A percentile compares a stretch with the other conserved stretches of the same genome.
phyloP scores from a whole-genome alignment of 2,113 vertebrate species.

The Irena cyanogastra region DNA sequence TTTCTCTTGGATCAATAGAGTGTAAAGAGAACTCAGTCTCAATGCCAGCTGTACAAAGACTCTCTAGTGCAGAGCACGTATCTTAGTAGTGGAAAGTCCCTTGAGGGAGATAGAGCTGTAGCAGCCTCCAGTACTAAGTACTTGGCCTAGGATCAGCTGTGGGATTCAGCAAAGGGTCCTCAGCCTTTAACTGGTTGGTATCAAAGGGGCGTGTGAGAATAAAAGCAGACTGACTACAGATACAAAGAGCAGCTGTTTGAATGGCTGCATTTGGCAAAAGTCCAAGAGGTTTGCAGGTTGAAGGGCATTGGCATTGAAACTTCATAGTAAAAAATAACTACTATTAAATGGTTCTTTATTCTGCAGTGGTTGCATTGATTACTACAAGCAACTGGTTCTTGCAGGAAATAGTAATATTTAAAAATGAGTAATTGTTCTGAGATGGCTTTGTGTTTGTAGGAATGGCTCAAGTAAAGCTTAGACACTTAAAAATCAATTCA shows the following conservation, averaged over 20 bases:
- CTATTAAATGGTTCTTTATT: background rate
- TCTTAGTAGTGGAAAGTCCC: background rate
- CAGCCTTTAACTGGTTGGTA: background rate
- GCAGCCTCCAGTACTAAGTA: background rate
- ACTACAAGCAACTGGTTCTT: background rate
- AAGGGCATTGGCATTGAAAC: background rate
- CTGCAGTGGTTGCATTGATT: background rate
- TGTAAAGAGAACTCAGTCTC: background rate
- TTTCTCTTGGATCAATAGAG: background rate
- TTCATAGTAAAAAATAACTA: background rate
- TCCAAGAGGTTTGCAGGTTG: background rate
- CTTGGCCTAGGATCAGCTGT: background rate
- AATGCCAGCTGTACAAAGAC: background rate
- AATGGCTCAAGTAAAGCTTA: background rate
- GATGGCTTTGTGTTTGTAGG: background rate
- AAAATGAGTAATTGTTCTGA: background rate
- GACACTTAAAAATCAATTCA: background rate
- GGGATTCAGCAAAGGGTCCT: background rate
- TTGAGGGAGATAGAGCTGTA: background rate
- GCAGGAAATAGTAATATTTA: background rate
- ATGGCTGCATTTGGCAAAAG: background rate
- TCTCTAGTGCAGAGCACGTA: background rate
- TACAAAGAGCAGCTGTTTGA: background rate
- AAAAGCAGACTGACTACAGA: background rate
- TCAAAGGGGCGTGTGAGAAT: rapidly evolving